A percentile compares a stretch with the other conserved stretches of the same genome.
Evolutionary conservation across 2,888 invertebrate species (phyloP).

Genomic region (Hydropsyche betteni): DNA sequence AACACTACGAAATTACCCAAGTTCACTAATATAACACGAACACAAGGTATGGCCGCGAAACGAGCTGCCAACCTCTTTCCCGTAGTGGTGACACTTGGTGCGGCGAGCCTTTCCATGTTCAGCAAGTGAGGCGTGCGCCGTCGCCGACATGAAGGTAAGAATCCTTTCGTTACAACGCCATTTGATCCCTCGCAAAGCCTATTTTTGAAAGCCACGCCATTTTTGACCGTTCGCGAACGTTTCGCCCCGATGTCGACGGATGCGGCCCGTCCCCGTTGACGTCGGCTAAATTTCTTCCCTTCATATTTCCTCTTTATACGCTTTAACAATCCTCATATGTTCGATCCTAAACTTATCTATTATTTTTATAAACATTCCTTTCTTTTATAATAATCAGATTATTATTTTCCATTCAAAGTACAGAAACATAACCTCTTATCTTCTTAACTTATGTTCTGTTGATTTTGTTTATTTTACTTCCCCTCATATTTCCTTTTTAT

Average conservation of each 20-base stretch:
- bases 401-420: not conserved
- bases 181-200: too few species aligned
- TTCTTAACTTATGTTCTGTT: not conserved
- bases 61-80: not conserved
- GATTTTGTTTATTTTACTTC: not conserved
- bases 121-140: slow-evolving; percentile 61
- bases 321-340: not conserved
- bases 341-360: not conserved
- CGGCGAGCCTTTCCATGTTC: slow-evolving; percentile 62
- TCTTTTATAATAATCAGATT: not conserved
- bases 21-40: not conserved
- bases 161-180: slow-evolving; percentile 2
- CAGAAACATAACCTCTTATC: slow-evolving; percentile 13
- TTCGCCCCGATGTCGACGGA: not conserved
- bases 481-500: too few species aligned
- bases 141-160: slow-evolving; percentile 65
- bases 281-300: not conserved
- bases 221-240: too few species aligned
- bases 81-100: slow-evolving; percentile 16
- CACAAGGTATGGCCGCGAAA: slow-evolving; percentile 4
- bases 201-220: too few species aligned
- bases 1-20: not conserved
- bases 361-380: not conserved
- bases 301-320: too few species aligned
- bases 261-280: not conserved